These are phyloP conservation scores for Haliclona indistincta DNA, from an alignment of 37 sponge, comb jelly and placozoan species.

Conservation along the genomic window DNA sequence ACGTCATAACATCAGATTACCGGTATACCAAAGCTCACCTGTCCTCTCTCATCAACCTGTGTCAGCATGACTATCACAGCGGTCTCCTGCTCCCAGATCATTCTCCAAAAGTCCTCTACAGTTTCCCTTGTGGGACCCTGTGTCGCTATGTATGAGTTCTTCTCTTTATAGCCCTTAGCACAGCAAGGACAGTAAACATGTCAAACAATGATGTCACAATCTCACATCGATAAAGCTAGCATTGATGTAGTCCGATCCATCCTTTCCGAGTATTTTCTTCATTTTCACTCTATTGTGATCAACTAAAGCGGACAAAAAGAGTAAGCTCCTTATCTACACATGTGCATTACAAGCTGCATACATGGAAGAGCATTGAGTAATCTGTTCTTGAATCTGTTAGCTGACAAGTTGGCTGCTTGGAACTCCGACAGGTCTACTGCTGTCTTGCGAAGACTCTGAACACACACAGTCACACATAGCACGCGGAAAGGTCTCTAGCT, in stretches of 20 bases:
- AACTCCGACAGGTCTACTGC: constrained; percentile 52
- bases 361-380: constrained; percentile 75
- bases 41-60: constrained; percentile 50
- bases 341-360: too few relatives aligned
- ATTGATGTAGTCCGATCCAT: constrained; percentile 87
- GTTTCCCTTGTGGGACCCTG: constrained; percentile 76
- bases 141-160: constrained; percentile 67
- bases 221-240: constrained; percentile 76
- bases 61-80: constrained; percentile 76
- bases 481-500: neutral
- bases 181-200: neutral
- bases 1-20: neutral
- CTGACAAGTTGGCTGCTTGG: constrained; percentile 55
- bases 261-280: constrained; percentile 53
- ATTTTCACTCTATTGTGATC: constrained; percentile 68
- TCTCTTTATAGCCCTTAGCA: constrained; percentile 50
- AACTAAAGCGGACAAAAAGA: constrained; percentile 13
- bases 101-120: constrained; percentile 79
- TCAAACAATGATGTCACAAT: neutral
- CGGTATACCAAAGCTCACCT: constrained; percentile 17
- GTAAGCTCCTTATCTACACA: neutral
- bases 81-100: constrained; percentile 73
- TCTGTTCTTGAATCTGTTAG: constrained; percentile 78
- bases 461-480: neutral
- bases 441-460: constrained; percentile 51